Conservation (phyloP, 2,797 vertebrate species). For the Spizella passerina region DNA sequence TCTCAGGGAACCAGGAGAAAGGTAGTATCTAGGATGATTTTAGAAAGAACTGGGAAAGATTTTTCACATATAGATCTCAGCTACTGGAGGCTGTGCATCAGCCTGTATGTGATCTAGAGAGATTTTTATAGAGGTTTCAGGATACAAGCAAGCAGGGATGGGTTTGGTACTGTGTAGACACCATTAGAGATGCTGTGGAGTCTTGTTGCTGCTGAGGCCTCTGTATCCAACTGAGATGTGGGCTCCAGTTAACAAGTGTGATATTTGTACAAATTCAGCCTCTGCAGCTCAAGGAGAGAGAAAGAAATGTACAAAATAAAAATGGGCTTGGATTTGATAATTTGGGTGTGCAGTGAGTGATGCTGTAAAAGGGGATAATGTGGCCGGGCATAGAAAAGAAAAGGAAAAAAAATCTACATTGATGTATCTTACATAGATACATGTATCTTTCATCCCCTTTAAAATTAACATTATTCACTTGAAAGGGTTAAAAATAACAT, state of each 20-base stretch:
- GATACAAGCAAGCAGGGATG: fast-evolving
- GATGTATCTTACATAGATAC: neutral
- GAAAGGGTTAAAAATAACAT: constrained; percentile 36
- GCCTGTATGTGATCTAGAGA: neutral
- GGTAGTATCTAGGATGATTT: neutral
- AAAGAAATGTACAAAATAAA: neutral
- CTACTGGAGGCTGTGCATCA: neutral
- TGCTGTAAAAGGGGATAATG: neutral
- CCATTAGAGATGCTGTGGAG: neutral
- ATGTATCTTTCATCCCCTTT: neutral
- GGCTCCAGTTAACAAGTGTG: neutral
- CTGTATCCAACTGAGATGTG: neutral
- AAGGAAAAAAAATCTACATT: neutral
- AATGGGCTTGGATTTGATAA: neutral
- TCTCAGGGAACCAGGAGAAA: neutral
- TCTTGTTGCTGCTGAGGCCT: neutral
- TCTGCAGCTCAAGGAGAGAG: neutral
- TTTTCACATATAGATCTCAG: neutral
- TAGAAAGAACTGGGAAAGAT: neutral
- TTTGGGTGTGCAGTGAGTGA: neutral
- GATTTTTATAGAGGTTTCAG: neutral
- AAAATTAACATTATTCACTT: neutral
- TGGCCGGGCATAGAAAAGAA: neutral
- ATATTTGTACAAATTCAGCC: neutral
- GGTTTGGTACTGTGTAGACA: neutral